Conservation (phyloP, 2,888 invertebrate genomes). For the Fabriciana adippe region DNA sequence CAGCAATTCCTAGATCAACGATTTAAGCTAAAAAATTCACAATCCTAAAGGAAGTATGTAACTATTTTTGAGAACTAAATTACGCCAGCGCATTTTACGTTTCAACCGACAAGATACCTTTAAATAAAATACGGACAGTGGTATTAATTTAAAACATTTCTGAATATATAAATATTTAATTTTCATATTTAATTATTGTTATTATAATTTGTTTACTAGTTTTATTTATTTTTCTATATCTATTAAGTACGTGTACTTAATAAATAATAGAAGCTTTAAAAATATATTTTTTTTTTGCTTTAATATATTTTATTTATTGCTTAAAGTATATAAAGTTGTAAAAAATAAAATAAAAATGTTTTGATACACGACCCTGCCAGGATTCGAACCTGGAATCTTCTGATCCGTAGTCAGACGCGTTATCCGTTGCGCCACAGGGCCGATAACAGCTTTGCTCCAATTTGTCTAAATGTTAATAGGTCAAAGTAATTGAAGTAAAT, state of each 20-base stretch:
- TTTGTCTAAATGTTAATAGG: neutral
- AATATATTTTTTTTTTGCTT: too few species aligned
- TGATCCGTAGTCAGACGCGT: slow-evolving; percentile 88
- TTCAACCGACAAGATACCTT: neutral
- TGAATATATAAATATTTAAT: too few species aligned
- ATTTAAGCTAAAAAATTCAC: neutral
- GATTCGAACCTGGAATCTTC: slow-evolving; percentile 86
- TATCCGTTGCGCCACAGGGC: slow-evolving; percentile 86
- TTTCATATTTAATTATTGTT: too few species aligned
- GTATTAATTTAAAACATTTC: too few species aligned
- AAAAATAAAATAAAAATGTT: slow-evolving; percentile 34
- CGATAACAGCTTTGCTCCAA: slow-evolving; percentile 40
- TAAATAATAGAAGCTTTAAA: too few species aligned
- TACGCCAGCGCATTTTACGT: neutral
- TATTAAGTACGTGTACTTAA: too few species aligned
- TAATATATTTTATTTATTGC: too few species aligned
- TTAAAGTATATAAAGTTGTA: neutral
- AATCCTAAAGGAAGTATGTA: too few species aligned
- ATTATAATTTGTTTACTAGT: too few species aligned
- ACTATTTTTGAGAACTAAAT: neutral
- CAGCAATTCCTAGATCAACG: neutral
- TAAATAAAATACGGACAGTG: too few species aligned
- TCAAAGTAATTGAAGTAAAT: too few species aligned
- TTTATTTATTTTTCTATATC: too few species aligned
- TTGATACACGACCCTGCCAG: slow-evolving; percentile 79